Base-by-base conservation (phyloP, 2,113 vertebrate species). In the Bolborhynchus lineola region DNA sequence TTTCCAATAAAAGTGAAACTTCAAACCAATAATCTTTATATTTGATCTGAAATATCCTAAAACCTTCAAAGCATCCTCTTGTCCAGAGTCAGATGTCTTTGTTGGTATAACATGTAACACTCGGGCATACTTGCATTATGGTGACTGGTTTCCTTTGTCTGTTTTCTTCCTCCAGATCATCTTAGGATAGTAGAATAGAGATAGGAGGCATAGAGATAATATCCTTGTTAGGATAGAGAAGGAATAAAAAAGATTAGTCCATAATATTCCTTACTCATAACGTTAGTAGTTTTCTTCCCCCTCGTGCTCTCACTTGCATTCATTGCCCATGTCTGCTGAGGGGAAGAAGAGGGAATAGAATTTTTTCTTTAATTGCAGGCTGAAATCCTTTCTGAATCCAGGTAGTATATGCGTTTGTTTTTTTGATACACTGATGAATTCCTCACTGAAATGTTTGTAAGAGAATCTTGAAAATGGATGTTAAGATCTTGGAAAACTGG, bases 241-340 rank as follows among this genome's bases (percentile, higher is more conserved):
- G 46, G 55, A 26, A 13, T 13, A 28, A 85, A 85, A 62, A 35
- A 60, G 6, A 28, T 9, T 77, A 88, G 5, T 9, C 12, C 26
- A 21, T 39, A 72, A 90, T 93, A 75, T 29, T 94, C 28, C 23
- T 63, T 65, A 26, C 70, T 80, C 20, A 29, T 21, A 62, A 44
- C 5, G 10, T 59, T 37, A 79, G 9, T 64, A 13, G 11, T 28
- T 84, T 72, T 84, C 16, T 85, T 68, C 13, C 4, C 10, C 6
- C 7, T 77, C 8, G 7, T 82, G 13, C 67, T 35, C 12, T 90
- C 49, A 5, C 23, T 72, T 72, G 13, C 5, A 20, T 88, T 82
- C 13, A 21, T 25, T 1, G 0, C 8, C 13, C 7, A 0, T 11
- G 2, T 55, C 33, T 76, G 28, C 47, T 64, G n/a, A 82, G 16